A percentile compares a stretch with the other conserved stretches of the same genome.
These are phyloP conservation scores for Brachyistius frenatus DNA, from an alignment of 2,113 vertebrate species.

Conservation along the genomic window DNA sequence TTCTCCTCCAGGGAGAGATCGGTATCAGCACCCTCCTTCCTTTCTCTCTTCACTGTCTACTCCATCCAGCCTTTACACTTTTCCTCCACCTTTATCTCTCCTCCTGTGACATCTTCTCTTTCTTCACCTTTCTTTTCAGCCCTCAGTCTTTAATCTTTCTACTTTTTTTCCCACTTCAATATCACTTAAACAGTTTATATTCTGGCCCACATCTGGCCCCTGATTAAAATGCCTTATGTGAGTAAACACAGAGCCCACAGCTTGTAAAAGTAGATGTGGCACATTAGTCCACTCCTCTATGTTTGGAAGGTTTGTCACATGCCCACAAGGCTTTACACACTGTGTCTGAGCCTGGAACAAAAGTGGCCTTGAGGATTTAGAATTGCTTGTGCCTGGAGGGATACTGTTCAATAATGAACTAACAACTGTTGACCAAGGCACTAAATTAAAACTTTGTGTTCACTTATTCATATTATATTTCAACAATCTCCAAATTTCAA, in stretches of 20 bases:
- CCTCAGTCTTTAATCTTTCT: constrained; percentile 53
- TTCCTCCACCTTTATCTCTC: constrained; percentile 68
- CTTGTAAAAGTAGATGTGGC: constrained; percentile 36
- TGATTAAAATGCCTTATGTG: constrained; percentile 64
- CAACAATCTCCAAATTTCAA: not conserved
- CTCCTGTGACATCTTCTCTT: constrained; percentile 60
- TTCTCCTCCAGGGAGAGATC: constrained; percentile 75
- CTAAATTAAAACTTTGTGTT: not conserved
- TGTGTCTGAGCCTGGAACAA: not conserved
- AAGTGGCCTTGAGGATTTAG: constrained; percentile 25
- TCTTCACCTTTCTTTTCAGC: constrained; percentile 48
- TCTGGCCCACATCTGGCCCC: constrained; percentile 5
- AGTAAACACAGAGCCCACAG: constrained; percentile 40
- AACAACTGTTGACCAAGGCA: constrained; percentile 16
- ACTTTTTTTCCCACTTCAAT: constrained; percentile 23
- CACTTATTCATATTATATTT: not conserved
- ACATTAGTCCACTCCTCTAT: constrained; percentile 11
- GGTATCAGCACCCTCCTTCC: constrained; percentile 74
- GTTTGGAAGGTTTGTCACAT: constrained; percentile 25
- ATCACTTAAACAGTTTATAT: constrained; percentile 45
- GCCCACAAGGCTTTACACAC: constrained; percentile 1
- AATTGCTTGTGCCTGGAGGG: not conserved
- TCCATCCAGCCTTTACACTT: constrained; percentile 64
- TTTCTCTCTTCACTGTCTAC: constrained; percentile 68
- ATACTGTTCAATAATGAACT: constrained; percentile 2